Conservation (phyloP, 2,113 vertebrate genomes). For the Neotoma lepida region DNA sequence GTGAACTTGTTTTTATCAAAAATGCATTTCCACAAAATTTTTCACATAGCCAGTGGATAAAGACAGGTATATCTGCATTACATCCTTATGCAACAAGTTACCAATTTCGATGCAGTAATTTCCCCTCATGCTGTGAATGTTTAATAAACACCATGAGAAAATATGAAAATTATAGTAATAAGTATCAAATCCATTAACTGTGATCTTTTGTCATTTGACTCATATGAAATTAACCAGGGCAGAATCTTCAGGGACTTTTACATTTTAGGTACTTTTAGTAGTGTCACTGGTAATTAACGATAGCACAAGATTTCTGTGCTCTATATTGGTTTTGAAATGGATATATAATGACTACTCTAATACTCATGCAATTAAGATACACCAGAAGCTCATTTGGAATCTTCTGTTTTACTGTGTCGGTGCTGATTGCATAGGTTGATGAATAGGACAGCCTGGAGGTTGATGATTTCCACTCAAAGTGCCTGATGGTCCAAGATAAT, state of each 20-base stretch:
- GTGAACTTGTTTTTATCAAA: not conserved
- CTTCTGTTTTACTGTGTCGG: slow-evolving; percentile 35
- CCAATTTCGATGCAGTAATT: not conserved
- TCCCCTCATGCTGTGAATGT: not conserved
- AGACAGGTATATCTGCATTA: not conserved
- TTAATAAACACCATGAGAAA: slow-evolving; percentile 44
- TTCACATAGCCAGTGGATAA: slow-evolving; percentile 27
- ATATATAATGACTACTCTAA: slow-evolving; percentile 38
- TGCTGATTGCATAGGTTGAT: slow-evolving; percentile 36
- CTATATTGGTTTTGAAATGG: slow-evolving; percentile 34
- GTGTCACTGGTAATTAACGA: slow-evolving; percentile 68
- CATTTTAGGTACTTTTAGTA: slow-evolving; percentile 68
- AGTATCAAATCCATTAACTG: slow-evolving; percentile 39
- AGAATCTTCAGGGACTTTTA: slow-evolving; percentile 54
- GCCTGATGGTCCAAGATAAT: slow-evolving; percentile 7
- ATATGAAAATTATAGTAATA: slow-evolving; percentile 38
- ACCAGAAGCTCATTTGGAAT: slow-evolving; percentile 13
- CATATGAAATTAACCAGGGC: slow-evolving; percentile 51
- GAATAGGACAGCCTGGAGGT: slow-evolving; percentile 31
- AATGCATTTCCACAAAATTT: slow-evolving; percentile 6
- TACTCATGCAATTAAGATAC: not conserved
- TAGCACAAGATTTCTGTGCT: slow-evolving; percentile 46
- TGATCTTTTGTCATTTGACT: slow-evolving; percentile 50
- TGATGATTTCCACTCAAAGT: slow-evolving; percentile 35
- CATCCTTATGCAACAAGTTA: slow-evolving; percentile 29